These are phyloP conservation scores for Phyllotreta striolata DNA, from an alignment of 2,888 invertebrate genomes.

Conservation along the genomic window DNA sequence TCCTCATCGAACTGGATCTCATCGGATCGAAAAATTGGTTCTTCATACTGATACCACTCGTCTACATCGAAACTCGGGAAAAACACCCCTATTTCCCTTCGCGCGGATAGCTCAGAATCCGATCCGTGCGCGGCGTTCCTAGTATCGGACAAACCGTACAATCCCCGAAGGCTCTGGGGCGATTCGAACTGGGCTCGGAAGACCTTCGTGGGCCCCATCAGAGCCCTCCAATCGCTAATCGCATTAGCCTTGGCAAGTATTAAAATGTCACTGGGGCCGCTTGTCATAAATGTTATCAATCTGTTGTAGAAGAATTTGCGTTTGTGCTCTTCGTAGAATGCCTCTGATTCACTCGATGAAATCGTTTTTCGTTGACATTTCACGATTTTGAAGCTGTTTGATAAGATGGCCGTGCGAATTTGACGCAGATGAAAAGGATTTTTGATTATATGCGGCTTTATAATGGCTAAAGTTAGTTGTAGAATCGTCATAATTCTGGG, in stretches of 20 bases:
- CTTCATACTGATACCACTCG: slow-evolving; percentile 71
- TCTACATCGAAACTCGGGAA: slow-evolving; percentile 82
- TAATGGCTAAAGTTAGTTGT: slow-evolving; percentile 83
- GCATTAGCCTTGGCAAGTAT: slow-evolving; percentile 80
- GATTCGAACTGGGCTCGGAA: slow-evolving; percentile 79
- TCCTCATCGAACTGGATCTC: slow-evolving; percentile 44
- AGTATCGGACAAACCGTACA: slow-evolving; percentile 91
- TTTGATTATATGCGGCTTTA: slow-evolving; percentile 86
- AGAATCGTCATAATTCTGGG: slow-evolving; percentile 46
- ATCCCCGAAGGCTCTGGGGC: slow-evolving; percentile 81
- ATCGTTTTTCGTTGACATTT: slow-evolving; percentile 72
- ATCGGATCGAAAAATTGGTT: slow-evolving; percentile 55
- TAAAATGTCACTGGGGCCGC: slow-evolving; percentile 84
- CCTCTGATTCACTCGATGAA: slow-evolving; percentile 69
- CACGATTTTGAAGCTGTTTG: slow-evolving; percentile 77
- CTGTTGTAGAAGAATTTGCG: slow-evolving; percentile 85
- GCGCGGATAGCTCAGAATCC: slow-evolving; percentile 78
- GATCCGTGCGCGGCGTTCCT: slow-evolving; percentile 95
- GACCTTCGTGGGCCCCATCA: slow-evolving; percentile 93
- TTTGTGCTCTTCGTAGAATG: slow-evolving; percentile 85
- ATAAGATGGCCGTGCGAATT: slow-evolving; percentile 72
- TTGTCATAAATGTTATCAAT: slow-evolving; percentile 83
- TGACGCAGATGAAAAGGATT: slow-evolving; percentile 76
- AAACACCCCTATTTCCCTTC: slow-evolving; percentile 81
- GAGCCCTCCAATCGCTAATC: slow-evolving; percentile 78